Conservation (phyloP, 1,140 invertebrate species). For the Pseudachorutes palmiensis region DNA sequence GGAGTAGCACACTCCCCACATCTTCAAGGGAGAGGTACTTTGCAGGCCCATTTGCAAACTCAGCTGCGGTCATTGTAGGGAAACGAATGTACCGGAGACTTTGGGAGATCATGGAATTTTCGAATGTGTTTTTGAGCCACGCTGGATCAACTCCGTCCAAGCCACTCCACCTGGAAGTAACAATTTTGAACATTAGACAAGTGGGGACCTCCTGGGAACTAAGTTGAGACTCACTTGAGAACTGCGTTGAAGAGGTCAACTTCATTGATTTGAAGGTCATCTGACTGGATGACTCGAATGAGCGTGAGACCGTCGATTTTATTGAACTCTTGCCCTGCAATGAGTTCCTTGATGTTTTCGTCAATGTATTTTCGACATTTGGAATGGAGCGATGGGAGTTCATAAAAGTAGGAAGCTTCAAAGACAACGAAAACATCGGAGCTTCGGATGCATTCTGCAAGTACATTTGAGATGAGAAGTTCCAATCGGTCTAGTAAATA, state of each 20-base stretch:
- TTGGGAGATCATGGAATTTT: background rate
- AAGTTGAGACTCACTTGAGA: background rate
- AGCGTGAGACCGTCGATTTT: background rate
- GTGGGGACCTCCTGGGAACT: background rate
- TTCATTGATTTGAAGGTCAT: background rate
- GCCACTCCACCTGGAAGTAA: background rate
- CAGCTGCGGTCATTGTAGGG: background rate
- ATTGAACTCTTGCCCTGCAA: background rate
- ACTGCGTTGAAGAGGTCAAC: background rate
- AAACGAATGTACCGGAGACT: background rate
- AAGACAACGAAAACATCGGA: background rate
- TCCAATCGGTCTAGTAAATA: background rate
- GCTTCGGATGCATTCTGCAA: background rate
- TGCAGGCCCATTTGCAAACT: constrained; percentile 1
- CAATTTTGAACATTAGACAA: background rate
- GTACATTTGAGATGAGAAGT: background rate
- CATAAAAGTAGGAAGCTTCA: background rate
- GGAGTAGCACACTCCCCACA: background rate
- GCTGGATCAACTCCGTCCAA: background rate
- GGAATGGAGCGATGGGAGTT: background rate
- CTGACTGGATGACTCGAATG: background rate
- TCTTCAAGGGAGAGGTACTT: background rate
- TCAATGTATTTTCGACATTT: background rate
- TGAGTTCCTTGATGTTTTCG: background rate
- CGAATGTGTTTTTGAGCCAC: too few species aligned